Evolutionary conservation across 2,888 invertebrate genomes (phyloP).

Genomic region (Leucophenga montana): DNA sequence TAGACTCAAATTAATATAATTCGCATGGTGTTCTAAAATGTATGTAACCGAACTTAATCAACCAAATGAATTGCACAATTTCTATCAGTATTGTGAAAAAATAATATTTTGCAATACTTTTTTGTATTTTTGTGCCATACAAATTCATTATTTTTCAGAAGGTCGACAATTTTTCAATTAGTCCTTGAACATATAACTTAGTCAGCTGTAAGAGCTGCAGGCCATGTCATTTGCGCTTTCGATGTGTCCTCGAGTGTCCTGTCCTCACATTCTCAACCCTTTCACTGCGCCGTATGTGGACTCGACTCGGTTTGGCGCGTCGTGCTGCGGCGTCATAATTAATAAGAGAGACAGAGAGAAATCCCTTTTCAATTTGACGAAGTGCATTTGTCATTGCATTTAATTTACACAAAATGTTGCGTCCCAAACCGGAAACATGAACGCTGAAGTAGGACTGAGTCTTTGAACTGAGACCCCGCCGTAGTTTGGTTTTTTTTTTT

Average conservation of each 20-base stretch:
- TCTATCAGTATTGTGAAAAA: too few species aligned
- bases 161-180: too few species aligned
- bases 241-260: constrained; percentile 19
- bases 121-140: too few species aligned
- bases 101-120: too few species aligned
- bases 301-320: constrained; percentile 35
- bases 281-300: constrained; percentile 36
- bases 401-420: constrained; percentile 52
- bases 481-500: constrained; percentile 16
- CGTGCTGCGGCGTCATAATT: constrained; percentile 64
- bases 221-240: constrained; percentile 6
- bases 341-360: constrained; percentile 59
- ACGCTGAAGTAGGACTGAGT: background rate
- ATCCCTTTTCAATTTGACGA: constrained; percentile 69
- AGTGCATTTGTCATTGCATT: constrained; percentile 68
- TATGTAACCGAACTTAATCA: too few species aligned
- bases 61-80: too few species aligned
- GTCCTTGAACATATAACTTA: too few species aligned
- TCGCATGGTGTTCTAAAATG: too few species aligned
- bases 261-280: constrained; percentile 49
- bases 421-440: constrained; percentile 41
- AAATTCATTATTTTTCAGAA: too few species aligned
- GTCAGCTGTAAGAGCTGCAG: too few species aligned
- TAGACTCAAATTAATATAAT: too few species aligned
- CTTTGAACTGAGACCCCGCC: background rate